Evolutionary conservation across 2,797 vertebrate species (phyloP), one percentile per base, ranked within the genome.

Genomic region (Gymnopithys bicolor): DNA sequence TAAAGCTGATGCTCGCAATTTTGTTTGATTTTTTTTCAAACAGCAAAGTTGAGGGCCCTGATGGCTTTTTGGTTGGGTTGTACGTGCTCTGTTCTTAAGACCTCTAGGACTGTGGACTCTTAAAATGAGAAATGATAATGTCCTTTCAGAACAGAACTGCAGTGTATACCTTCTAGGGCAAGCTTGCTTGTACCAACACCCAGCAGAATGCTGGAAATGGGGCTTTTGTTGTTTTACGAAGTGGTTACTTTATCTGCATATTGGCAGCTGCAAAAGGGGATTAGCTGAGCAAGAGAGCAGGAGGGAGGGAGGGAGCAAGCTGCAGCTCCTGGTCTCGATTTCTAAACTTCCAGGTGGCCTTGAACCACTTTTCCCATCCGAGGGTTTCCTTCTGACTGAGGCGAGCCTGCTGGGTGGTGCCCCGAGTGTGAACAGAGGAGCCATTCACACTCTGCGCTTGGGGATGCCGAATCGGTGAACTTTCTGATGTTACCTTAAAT

Each of bases 401-500:
- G 39, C 5, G 19, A 33, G 51, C 51, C 51, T 73, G 3, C 55
- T 35, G 89, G 52, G 64, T 78, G 88, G 80, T 76, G 66, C 28
- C 58, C 11, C 37, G 37, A n/a, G 6, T 1, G 27, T 0, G 51
- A 82, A 62, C 85, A 78, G 43, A 33, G 27, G 23, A 69, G 83
- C 83, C 48, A 43, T 73, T 71, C 58, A 30, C 43, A 10, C n/a
- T 0, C 27, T 0, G 46, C 69, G 75, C 27, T 35, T 16, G 2
- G 23, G 60, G 53, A 56, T 25, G 53, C 53, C 0, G 49, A 18
- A 58, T 48, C 15, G 5, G 53, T 58, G 83, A 88, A 76, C 70
- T 81, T 85, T 41, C 35, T 52, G 43, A 51, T 71, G 77, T 95
- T 86, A 90, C 93, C 94, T 96, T 94, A 89, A 89, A 89, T 76